Conservation (phyloP, 2,113 vertebrate species). For the Prunella fulvescens region DNA sequence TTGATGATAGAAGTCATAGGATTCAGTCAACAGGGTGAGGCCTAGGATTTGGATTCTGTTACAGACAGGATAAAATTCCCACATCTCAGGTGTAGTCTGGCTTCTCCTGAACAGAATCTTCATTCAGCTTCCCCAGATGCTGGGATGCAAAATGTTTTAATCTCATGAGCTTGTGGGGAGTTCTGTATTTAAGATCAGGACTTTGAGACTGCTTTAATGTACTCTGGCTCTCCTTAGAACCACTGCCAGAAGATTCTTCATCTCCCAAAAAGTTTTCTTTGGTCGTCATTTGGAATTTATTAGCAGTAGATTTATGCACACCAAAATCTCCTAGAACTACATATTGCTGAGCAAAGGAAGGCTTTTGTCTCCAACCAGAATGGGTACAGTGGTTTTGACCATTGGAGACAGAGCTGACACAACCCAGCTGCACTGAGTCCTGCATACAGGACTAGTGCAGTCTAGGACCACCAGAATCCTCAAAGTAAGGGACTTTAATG, state of each 20-base stretch:
- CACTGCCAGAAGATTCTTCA: not conserved
- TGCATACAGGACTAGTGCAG: too few relatives aligned
- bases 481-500: not conserved
- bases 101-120: not conserved
- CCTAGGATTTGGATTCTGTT: not conserved
- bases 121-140: not conserved
- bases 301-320: not conserved
- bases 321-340: not conserved
- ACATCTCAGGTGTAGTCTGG: not conserved
- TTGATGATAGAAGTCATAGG: rapidly evolving
- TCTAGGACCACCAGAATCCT: not conserved
- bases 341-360: not conserved
- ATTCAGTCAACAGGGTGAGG: not conserved
- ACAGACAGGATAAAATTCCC: not conserved
- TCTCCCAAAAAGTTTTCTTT: not conserved
- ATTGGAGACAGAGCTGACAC: not conserved
- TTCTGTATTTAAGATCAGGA: not conserved
- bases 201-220: not conserved
- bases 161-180: not conserved
- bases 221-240: not conserved
- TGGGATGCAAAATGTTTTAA: not conserved
- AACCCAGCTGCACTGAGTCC: too few relatives aligned
- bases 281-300: not conserved
- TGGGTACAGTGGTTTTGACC: rapidly evolving
- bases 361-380: not conserved